A percentile compares a stretch with the other conserved stretches of the same genome.
These are phyloP conservation scores for Mellilla xanthometata DNA, from an alignment of 2,888 invertebrate species.

Conservation along the genomic window DNA sequence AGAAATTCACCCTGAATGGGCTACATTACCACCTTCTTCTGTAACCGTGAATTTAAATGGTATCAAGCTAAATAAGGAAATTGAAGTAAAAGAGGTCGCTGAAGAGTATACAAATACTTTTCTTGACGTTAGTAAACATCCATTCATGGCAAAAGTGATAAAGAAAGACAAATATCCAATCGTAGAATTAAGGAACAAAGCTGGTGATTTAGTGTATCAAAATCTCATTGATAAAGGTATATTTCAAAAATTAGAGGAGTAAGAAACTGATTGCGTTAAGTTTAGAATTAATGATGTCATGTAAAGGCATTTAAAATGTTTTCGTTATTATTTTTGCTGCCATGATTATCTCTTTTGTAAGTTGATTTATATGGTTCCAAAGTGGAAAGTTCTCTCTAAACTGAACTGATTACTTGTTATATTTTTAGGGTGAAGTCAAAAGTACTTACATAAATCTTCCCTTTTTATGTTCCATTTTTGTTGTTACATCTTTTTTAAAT, in stretches of 20 bases:
- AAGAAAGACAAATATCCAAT: conserved; percentile 39
- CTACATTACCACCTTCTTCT: conserved; percentile 75
- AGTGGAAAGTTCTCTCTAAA: too few relatives aligned
- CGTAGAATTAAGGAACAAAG: conserved; percentile 58
- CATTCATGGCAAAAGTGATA: conserved; percentile 57
- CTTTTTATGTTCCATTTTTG: too few relatives aligned
- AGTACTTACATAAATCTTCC: too few relatives aligned
- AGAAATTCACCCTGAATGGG: conserved; percentile 74
- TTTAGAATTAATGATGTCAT: too few relatives aligned
- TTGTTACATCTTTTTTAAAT: too few relatives aligned
- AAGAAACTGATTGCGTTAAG: too few relatives aligned
- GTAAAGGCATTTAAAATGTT: too few relatives aligned
- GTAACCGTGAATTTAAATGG: conserved; percentile 73
- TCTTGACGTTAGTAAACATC: conserved; percentile 47
- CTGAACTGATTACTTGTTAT: too few relatives aligned
- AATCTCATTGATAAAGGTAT: conserved; percentile 50
- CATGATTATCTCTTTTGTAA: too few relatives aligned
- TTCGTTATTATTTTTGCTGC: too few relatives aligned
- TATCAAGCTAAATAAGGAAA: conserved; percentile 51
- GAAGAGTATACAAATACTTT: conserved; percentile 51
- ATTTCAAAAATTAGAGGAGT: conserved; percentile 26
- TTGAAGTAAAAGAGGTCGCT: conserved; percentile 50
- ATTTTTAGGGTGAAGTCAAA: too few relatives aligned
- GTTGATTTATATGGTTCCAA: too few relatives aligned
- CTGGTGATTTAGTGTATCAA: conserved; percentile 51